Evolutionary conservation across 2,113 vertebrate species (phyloP), one percentile per base, ranked within the genome.

Genomic region (Eulemur macaco): DNA sequence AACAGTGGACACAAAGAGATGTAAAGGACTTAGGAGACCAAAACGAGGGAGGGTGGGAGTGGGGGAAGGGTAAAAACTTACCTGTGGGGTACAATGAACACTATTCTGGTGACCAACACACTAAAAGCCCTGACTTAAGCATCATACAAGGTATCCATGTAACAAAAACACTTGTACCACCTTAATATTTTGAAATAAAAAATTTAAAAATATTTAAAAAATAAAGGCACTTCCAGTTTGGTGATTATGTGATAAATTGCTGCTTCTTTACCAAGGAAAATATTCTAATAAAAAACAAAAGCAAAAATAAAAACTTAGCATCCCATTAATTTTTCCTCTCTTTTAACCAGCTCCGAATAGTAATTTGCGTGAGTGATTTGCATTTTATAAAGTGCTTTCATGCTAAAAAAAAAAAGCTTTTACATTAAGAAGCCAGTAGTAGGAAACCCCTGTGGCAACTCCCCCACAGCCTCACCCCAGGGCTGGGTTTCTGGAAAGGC

Each of bases 221-320:
- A 50, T 50, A 50, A 50, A 50, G 47, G 47, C 47, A 50, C 47
- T 50, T 50, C 47, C 47, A 50, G 11, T 25, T 71, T 76, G 34
- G 42, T 60, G 29, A 21, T 64, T n/a, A 58, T 64, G 34, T 78
- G 31, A 58, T 64, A 74, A 93, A 84, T 50, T 54, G 5, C 18
- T 14, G 34, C 34, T 9, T 56, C 58, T 92, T 87, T 47, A 63
- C 12, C 78, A 93, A 58, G 31, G n/a, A 82, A 25, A 50, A 94
- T 76, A 74, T 84, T 93, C 74, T 78, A 68, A 27, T 50, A 52
- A 91, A 89, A 90, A 89, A 63, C 23, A 21, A 91, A 86, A 89
- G 27, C 8, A 78, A 80, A 91, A 85, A 29, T 13, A 45, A 63
- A 82, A 83, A 27, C 4, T 31, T 94, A 34, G 29, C 80, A 77